Evolutionary conservation across 2,888 invertebrate genomes (phyloP), one percentile per base, ranked within the genome.

Genomic region (Drosophila monieri): DNA sequence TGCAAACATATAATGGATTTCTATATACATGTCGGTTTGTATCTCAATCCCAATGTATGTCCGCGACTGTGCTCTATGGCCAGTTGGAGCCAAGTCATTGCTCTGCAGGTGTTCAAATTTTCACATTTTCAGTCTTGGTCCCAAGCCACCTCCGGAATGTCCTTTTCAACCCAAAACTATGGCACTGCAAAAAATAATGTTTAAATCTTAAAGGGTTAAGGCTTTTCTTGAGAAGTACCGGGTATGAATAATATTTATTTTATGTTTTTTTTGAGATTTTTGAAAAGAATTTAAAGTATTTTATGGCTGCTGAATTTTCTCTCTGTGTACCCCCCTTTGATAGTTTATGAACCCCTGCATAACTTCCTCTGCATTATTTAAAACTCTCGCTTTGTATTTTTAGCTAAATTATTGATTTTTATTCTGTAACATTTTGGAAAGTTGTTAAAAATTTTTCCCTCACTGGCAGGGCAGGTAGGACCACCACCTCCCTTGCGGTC

Each of bases 361-460:
- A 61, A 48, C 61, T 8, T 39, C 66, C 30, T 65, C 58, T 76
- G 80, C 71, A 74, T 79, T 64, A 73, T 73, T 84, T 69, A 77
- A 37, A 68, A 47, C 55, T 54, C 30, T 39, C 46, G 44, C 35
- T 47, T 59, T 47, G 67, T 80, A 85, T 81, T 78, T 80, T 72
- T 85, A 69, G 74, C 56, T 78, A 49, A 72, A 76, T 65, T 85
- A 80, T 85, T 81, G 80, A 80, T 80, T 85, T 85, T 74, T 27
- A 59, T 71, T 35, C 71, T 65, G 73, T 67, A 62, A 71, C 44
- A 66, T 46, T 66, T 70, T 85, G 48, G 51, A 76, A 67, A 76
- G 49, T 72, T 67, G 46, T 67, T 73, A 55, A 47, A 65, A 78
- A 47, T 27, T 48, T 25, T 23, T 39, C 12, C 9, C 10, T 44